A percentile compares a stretch with the other conserved stretches of the same genome.
Evolutionary conservation across 1,140 invertebrate species (phyloP).

Genomic region (Hyles vespertilio): DNA sequence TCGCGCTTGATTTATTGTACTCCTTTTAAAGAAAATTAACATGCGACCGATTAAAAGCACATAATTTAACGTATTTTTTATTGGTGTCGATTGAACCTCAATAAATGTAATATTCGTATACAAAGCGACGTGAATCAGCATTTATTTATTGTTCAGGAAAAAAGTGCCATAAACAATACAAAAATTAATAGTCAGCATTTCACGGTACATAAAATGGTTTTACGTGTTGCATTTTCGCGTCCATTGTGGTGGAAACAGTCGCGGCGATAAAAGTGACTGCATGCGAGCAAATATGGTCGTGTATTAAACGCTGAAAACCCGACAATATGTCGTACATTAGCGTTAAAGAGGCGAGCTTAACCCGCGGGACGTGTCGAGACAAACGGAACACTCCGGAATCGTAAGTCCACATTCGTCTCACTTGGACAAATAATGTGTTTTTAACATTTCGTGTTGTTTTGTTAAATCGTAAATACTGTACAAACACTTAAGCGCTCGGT

Average conservation of each 20-base stretch:
- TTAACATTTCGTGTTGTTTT: slow-evolving; percentile 75
- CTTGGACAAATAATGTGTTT: slow-evolving; percentile 73
- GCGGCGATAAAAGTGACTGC: slow-evolving; percentile 49
- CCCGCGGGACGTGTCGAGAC: slow-evolving; percentile 64
- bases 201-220: slow-evolving; percentile 52
- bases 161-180: neutral
- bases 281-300: slow-evolving; percentile 53
- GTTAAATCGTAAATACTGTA: slow-evolving; percentile 74
- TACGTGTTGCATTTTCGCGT: slow-evolving; percentile 32
- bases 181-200: slow-evolving; percentile 36
- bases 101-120: no score
- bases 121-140: no score
- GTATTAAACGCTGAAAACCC: slow-evolving; percentile 58
- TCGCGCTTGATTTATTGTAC: no score
- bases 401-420: slow-evolving; percentile 72
- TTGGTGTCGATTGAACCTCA: no score
- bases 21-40: no score
- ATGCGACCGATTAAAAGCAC: no score
- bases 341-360: slow-evolving; percentile 55
- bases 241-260: slow-evolving; percentile 48
- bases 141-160: no score
- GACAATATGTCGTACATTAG: slow-evolving; percentile 66
- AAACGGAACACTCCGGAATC: slow-evolving; percentile 61
- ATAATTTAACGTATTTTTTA: no score
- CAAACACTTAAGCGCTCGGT: slow-evolving; percentile 50